These are phyloP conservation scores for Anhinga rufa DNA, from an alignment of 2,113 vertebrate genomes.

Conservation along the genomic window DNA sequence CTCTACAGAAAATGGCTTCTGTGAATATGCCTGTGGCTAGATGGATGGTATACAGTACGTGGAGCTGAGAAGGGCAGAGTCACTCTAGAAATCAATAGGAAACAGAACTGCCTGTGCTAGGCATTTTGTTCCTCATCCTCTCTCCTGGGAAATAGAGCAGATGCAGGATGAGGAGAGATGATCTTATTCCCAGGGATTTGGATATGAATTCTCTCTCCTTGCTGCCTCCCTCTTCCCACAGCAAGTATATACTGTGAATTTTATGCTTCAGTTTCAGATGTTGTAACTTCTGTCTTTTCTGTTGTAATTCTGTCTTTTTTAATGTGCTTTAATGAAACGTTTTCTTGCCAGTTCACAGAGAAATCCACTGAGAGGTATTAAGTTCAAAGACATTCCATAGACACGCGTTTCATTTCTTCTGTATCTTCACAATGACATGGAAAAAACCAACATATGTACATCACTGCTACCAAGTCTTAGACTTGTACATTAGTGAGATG, in stretches of 20 bases:
- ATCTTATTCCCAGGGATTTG: neutral
- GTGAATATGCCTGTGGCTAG: conserved; percentile 34
- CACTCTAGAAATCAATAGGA: conserved; percentile 54
- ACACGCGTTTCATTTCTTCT: neutral
- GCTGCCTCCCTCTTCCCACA: neutral
- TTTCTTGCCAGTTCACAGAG: neutral
- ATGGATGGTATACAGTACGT: neutral
- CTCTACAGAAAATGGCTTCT: conserved; percentile 21
- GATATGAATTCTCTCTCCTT: neutral
- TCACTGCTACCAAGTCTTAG: neutral
- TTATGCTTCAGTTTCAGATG: neutral
- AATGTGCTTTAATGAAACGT: neutral
- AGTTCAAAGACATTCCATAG: neutral
- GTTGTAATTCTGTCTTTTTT: neutral
- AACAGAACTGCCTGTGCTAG: conserved; percentile 11
- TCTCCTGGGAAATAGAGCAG: conserved; percentile 32
- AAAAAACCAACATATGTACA: neutral
- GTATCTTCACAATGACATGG: neutral
- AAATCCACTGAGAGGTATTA: neutral
- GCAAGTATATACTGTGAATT: neutral
- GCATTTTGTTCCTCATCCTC: neutral
- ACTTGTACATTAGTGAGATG: neutral
- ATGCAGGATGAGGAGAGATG: conserved; percentile 6
- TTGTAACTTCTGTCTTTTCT: neutral
- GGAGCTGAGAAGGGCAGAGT: conserved; percentile 26